Conservation (phyloP, 2,113 vertebrate species). For the Pluvialis apricaria region DNA sequence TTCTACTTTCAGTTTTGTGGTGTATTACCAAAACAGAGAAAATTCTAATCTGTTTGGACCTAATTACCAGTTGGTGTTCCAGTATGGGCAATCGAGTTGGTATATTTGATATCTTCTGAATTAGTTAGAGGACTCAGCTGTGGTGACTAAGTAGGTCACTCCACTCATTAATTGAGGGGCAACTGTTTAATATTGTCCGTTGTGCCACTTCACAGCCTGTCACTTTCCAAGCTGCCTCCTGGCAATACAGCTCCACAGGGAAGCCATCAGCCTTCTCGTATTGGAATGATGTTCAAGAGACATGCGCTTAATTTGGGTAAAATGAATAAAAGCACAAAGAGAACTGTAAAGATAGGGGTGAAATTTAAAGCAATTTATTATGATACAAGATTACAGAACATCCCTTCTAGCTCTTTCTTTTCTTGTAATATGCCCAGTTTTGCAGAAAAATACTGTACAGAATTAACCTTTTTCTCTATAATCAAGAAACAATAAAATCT, state of each 20-base stretch:
- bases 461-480: background rate
- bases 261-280: background rate
- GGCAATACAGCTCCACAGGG: conserved; percentile 14
- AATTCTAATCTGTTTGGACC: background rate
- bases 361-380: background rate
- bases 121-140: conserved; percentile 48
- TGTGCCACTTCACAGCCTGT: conserved; percentile 52
- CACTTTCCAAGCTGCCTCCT: conserved; percentile 49
- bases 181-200: conserved; percentile 39
- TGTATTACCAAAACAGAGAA: background rate
- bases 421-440: background rate
- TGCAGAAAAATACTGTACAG: background rate
- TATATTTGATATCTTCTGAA: background rate
- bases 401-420: background rate
- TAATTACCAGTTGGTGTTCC: conserved; percentile 28
- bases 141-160: conserved; percentile 52
- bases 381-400: background rate
- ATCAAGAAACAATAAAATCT: background rate
- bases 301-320: background rate
- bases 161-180: conserved; percentile 46
- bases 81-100: background rate
- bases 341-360: background rate
- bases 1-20: background rate
- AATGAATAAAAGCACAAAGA: conserved; percentile 6
- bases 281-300: conserved; percentile 3